phyloP scores from a whole-genome alignment of 2,888 invertebrate genomes.

The Melieria crassipennis region DNA sequence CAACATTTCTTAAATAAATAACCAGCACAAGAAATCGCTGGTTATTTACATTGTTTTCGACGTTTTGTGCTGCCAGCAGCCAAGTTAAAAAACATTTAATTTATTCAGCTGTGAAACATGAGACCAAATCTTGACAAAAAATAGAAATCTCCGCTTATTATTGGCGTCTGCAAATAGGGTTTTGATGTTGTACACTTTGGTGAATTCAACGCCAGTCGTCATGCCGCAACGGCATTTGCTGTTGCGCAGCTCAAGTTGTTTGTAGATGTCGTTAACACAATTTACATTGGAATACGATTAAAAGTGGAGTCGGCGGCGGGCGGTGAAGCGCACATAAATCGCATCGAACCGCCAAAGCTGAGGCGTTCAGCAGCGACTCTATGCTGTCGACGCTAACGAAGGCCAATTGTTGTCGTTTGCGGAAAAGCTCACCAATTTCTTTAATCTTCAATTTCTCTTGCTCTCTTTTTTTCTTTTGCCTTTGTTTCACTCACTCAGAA shows the following conservation, averaged over 20 bases:
- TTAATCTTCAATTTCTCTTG: background rate
- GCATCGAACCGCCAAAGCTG: background rate
- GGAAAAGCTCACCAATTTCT: background rate
- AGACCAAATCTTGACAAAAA: constrained; percentile 39
- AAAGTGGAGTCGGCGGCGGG: background rate
- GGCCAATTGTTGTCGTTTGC: background rate
- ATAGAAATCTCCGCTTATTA: background rate
- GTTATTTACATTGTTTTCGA: background rate
- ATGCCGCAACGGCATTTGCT: constrained; percentile 14
- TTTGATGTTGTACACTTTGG: background rate
- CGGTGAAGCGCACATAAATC: background rate
- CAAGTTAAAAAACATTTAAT: constrained; percentile 23
- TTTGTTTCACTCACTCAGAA: constrained; percentile 46
- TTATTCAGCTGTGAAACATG: constrained; percentile 54
- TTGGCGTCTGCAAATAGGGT: background rate
- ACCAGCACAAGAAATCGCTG: too few species aligned
- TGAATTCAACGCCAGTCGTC: too few species aligned
- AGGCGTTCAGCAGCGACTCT: too few species aligned
- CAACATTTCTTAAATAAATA: too few species aligned
- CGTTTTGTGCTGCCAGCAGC: background rate
- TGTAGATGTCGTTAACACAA: constrained; percentile 3
- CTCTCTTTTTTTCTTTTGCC: background rate
- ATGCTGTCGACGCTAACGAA: background rate
- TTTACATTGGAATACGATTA: constrained; percentile 18
- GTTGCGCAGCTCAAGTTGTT: constrained; percentile 21